Evolutionary conservation across 2,113 vertebrate genomes (phyloP).

Genomic region (Nothobranchius furzeri): DNA sequence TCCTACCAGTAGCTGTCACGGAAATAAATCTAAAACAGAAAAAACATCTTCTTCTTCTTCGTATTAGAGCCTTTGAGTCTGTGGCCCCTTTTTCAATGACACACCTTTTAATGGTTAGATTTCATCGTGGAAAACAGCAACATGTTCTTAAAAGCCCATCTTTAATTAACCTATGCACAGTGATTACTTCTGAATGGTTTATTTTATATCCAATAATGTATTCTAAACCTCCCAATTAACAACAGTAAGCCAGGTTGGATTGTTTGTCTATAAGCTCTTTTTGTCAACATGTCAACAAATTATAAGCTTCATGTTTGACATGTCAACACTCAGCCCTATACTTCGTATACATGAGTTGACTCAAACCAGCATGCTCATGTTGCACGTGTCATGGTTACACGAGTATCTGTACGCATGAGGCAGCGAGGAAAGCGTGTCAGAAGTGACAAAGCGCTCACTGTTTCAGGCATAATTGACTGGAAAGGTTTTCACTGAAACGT

Average conservation of each 20-base stretch:
- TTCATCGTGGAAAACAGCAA: not conserved
- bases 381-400: slow-evolving; percentile 29
- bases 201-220: too few species aligned
- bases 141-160: too few species aligned
- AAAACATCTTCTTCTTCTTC: slow-evolving; percentile 33
- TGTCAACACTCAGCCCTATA: slow-evolving; percentile 7
- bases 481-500: slow-evolving; percentile 63
- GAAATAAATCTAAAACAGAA: slow-evolving; percentile 5
- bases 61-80: slow-evolving; percentile 23
- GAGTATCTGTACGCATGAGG: slow-evolving; percentile 8
- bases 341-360: slow-evolving; percentile 13
- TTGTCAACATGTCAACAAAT: too few species aligned
- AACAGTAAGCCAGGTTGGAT: too few species aligned
- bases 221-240: too few species aligned
- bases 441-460: slow-evolving; percentile 37
- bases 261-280: too few species aligned
- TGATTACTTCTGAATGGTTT: too few species aligned
- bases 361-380: slow-evolving; percentile 7
- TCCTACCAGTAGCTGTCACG: slow-evolving; percentile 31
- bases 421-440: slow-evolving; percentile 34
- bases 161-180: too few species aligned
- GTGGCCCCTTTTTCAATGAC: not conserved
- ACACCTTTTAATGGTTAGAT: not conserved
- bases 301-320: slow-evolving; percentile 7
- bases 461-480: slow-evolving; percentile 61